A percentile compares a stretch with the other conserved stretches of the same genome.
phyloP scores from a whole-genome alignment of 2,888 invertebrate genomes.

The Nomada ferruginata region DNA sequence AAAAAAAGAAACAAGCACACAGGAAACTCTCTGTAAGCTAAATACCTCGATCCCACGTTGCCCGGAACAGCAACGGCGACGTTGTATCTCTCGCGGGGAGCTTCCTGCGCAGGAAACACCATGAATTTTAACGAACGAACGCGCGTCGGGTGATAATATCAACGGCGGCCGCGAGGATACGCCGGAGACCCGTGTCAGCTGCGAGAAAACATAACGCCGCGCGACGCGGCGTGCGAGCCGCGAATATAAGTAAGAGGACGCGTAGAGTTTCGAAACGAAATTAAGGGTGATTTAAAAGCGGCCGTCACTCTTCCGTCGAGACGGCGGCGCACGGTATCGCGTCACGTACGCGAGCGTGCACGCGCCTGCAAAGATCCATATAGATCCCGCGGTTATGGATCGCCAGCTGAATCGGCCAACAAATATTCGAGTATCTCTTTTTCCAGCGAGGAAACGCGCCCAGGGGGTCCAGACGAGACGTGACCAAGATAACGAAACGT shows the following conservation, averaged over 20 bases:
- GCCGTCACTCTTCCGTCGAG: conserved; percentile 7
- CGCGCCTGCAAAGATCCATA: conserved; percentile 14
- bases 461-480: conserved; percentile 69
- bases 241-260: neutral
- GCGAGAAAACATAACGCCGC: conserved; percentile 36
- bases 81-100: conserved; percentile 26
- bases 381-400: conserved; percentile 69
- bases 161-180: conserved; percentile 13
- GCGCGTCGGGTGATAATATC: conserved; percentile 50
- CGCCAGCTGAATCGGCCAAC: conserved; percentile 65
- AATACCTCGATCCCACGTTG: neutral
- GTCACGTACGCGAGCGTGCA: conserved; percentile 16
- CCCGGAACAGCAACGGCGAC: neutral
- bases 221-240: conserved; percentile 10
- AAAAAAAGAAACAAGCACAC: neutral
- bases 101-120: conserved; percentile 43
- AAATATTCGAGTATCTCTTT: conserved; percentile 74
- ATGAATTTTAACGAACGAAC: conserved; percentile 60
- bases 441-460: conserved; percentile 68
- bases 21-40: neutral
- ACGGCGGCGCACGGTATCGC: conserved; percentile 26
- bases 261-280: conserved; percentile 48
- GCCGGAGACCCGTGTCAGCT: conserved; percentile 52
- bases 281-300: conserved; percentile 58
- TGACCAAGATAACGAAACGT: conserved; percentile 72